A percentile compares a stretch with the other conserved stretches of the same genome.
These are phyloP conservation scores for Morpho deidamia DNA, from an alignment of 2,888 invertebrate genomes.

Conservation along the genomic window DNA sequence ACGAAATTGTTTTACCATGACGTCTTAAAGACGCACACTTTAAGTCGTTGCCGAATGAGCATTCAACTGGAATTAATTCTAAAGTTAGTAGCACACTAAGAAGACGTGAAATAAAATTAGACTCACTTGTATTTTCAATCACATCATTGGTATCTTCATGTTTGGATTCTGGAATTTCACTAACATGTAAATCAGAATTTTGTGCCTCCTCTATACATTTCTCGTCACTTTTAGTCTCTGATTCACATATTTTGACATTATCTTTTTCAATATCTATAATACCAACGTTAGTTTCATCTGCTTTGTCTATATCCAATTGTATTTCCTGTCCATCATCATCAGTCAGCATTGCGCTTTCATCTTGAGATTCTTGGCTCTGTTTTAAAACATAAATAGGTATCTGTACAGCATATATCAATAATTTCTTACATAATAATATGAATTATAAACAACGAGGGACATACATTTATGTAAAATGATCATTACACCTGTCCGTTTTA, in stretches of 20 bases:
- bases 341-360: slow-evolving; percentile 54
- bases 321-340: slow-evolving; percentile 52
- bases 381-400: not conserved
- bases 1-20: too few relatives aligned
- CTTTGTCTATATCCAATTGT: slow-evolving; percentile 49
- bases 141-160: slow-evolving; percentile 27
- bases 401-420: too few relatives aligned
- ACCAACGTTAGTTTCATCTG: not conserved
- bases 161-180: slow-evolving; percentile 33
- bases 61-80: too few relatives aligned
- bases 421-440: too few relatives aligned
- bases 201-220: slow-evolving; percentile 20
- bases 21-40: too few relatives aligned
- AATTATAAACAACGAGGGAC: too few relatives aligned
- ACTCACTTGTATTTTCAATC: slow-evolving; percentile 32
- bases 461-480: too few relatives aligned
- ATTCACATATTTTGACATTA: slow-evolving; percentile 8
- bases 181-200: slow-evolving; percentile 12
- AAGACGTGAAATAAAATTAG: too few relatives aligned
- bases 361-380: slow-evolving; percentile 48
- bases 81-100: not conserved
- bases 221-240: slow-evolving; percentile 8
- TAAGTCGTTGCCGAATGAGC: too few relatives aligned
- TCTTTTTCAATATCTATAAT: not conserved
- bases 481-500: too few relatives aligned